A percentile compares a stretch with the other conserved stretches of the same genome.
These are phyloP conservation scores for Lycaena phlaeas DNA, from an alignment of 2,888 invertebrate species.

Conservation along the genomic window DNA sequence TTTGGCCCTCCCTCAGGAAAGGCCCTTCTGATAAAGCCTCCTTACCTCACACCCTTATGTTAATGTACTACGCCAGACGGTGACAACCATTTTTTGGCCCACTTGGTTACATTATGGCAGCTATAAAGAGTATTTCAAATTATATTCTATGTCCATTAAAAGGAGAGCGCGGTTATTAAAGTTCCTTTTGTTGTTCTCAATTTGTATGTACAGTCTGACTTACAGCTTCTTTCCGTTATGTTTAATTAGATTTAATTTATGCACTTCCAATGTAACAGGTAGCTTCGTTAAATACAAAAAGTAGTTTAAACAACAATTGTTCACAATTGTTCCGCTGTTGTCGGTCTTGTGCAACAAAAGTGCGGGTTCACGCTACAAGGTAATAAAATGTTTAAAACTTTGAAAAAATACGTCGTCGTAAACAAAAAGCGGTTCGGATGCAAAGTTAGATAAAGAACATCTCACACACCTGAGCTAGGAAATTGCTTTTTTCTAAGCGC, in stretches of 20 bases:
- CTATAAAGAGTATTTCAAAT: slow-evolving; percentile 72
- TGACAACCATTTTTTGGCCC: slow-evolving; percentile 73
- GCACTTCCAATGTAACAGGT: slow-evolving; percentile 36
- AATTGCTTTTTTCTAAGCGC: slow-evolving; percentile 73
- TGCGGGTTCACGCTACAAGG: slow-evolving; percentile 49
- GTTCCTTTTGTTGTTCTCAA: slow-evolving; percentile 14
- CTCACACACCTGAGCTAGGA: slow-evolving; percentile 73
- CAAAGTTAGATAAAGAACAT: slow-evolving; percentile 74
- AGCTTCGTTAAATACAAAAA: slow-evolving; percentile 42
- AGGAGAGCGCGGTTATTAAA: slow-evolving; percentile 48
- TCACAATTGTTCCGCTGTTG: slow-evolving; percentile 43
- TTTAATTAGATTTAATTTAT: slow-evolving; percentile 24
- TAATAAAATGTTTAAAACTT: slow-evolving; percentile 71
- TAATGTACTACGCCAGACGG: slow-evolving; percentile 71
- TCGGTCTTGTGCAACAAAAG: slow-evolving; percentile 44
- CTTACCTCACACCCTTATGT: slow-evolving; percentile 69
- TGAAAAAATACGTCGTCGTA: slow-evolving; percentile 66
- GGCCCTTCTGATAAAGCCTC: slow-evolving; percentile 71
- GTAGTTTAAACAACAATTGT: slow-evolving; percentile 56
- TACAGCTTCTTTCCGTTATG: slow-evolving; percentile 22
- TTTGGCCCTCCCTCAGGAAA: slow-evolving; percentile 71
- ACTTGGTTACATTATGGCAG: slow-evolving; percentile 68
- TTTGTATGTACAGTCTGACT: slow-evolving; percentile 2
- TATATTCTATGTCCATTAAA: slow-evolving; percentile 69
- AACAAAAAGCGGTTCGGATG: slow-evolving; percentile 68